phyloP scores from a whole-genome alignment of 92 coral and sea anemone genomes.

The Chrysogorgia sp. region DNA sequence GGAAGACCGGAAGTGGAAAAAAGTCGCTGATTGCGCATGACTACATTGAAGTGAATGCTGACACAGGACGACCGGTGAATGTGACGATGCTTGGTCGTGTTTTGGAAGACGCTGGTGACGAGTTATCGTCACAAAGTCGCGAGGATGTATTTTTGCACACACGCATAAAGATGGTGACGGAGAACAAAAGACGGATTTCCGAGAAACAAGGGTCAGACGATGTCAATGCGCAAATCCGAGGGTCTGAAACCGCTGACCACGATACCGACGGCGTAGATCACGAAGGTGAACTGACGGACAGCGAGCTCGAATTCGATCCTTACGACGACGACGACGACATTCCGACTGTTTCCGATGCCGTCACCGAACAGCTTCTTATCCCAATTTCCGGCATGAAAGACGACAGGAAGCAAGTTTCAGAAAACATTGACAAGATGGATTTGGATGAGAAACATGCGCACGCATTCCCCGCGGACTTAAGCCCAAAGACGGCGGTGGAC shows the following conservation, averaged over 20 bases:
- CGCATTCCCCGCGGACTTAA: not conserved
- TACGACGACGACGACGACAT: not conserved
- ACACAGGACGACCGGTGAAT: constrained; percentile 45
- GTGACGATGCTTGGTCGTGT: constrained; percentile 40
- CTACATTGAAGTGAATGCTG: constrained; percentile 28
- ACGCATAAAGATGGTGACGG: constrained; percentile 36
- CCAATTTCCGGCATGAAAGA: constrained; percentile 19
- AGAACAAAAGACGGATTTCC: not conserved
- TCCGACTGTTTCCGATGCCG: not conserved
- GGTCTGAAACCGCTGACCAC: constrained; percentile 21
- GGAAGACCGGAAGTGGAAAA: not conserved
- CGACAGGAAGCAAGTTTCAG: not conserved
- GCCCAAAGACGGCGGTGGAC: not conserved
- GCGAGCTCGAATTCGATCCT: constrained; percentile 25
- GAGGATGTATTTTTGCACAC: constrained; percentile 40
- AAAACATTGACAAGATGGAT: not conserved
- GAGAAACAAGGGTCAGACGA: not conserved
- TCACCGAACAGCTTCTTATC: constrained; percentile 29
- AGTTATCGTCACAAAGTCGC: constrained; percentile 18
- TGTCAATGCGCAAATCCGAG: constrained; percentile 12
- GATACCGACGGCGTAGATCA: constrained; percentile 20
- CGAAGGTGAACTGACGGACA: constrained; percentile 34
- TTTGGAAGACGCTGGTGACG: constrained; percentile 9
- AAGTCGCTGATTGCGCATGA: constrained; percentile 22
- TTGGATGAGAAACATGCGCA: not conserved